These are phyloP conservation scores for Aurelia sp. DNA, from an alignment of 30 jellyfish, hydroid and myxozoan species.

Conservation along the genomic window DNA sequence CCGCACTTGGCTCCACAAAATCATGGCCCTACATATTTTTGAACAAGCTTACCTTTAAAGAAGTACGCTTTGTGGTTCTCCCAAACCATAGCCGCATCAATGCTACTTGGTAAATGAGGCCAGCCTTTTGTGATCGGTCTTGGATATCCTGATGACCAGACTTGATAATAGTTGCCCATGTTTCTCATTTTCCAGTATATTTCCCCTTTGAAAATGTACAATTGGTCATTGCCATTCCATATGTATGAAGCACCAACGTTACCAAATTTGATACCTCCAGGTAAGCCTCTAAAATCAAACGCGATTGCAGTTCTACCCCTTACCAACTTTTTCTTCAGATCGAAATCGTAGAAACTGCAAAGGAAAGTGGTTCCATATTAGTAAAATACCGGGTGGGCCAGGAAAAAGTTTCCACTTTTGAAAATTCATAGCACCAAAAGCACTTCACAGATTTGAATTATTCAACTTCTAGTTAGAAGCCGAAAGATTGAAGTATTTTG, in stretches of 20 bases:
- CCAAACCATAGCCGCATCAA: conserved; percentile 86
- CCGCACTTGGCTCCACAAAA: too few species aligned
- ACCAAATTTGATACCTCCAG: conserved; percentile 40
- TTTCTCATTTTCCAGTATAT: conserved; percentile 59
- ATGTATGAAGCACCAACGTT: conserved; percentile 85
- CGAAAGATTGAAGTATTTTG: too few species aligned
- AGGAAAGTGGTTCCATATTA: too few species aligned
- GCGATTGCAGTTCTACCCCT: conserved; percentile 72
- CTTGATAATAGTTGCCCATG: conserved; percentile 14
- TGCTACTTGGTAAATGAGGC: conserved; percentile 78
- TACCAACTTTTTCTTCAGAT: too few species aligned
- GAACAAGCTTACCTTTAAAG: conserved; percentile 93
- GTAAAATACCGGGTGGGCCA: too few species aligned
- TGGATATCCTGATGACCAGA: conserved; percentile 59
- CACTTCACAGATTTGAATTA: too few species aligned
- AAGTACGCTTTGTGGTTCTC: conserved; percentile 80
- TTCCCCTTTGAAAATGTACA: conserved; percentile 88
- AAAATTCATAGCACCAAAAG: too few species aligned
- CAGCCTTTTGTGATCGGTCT: conserved; percentile 67
- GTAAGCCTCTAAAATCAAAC: conserved; percentile 70
- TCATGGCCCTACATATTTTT: too few species aligned
- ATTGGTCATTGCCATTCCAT: conserved; percentile 72
- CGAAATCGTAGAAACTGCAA: too few species aligned
- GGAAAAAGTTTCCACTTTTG: too few species aligned
- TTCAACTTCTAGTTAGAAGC: too few species aligned